A percentile compares a stretch with the other conserved stretches of the same genome.
These are phyloP conservation scores for Acanthisitta chloris DNA, from an alignment of 2,113 vertebrate species.

Conservation along the genomic window DNA sequence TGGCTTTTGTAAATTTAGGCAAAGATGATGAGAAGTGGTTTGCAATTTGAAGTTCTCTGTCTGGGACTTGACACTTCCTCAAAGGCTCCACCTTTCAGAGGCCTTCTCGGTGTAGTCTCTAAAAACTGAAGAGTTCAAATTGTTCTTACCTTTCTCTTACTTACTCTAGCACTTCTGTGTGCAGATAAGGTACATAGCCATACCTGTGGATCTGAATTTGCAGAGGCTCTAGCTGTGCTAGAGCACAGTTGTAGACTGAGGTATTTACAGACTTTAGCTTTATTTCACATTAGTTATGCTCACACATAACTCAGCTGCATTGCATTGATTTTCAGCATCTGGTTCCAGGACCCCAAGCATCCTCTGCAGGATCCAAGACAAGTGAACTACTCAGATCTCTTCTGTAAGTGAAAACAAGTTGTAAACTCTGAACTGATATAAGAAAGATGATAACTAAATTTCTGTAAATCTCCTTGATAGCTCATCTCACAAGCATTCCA, in stretches of 20 bases:
- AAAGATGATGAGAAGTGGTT: background rate
- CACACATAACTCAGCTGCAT: background rate
- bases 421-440: background rate
- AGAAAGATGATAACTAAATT: background rate
- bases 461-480: background rate
- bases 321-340: background rate
- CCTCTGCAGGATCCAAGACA: background rate
- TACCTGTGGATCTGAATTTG: background rate
- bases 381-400: background rate
- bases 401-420: background rate
- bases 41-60: background rate
- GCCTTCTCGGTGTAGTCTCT: background rate
- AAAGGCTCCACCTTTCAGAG: background rate
- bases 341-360: background rate
- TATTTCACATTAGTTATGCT: background rate
- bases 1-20: background rate
- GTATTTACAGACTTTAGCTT: background rate
- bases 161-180: background rate
- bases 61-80: background rate
- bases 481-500: background rate
- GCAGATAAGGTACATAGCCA: fast-evolving
- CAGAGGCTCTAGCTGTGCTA: background rate
- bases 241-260: background rate
- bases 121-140: background rate
- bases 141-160: background rate